Conservation (phyloP, 2,797 vertebrate species). For the Hylomyscus alleni region DNA sequence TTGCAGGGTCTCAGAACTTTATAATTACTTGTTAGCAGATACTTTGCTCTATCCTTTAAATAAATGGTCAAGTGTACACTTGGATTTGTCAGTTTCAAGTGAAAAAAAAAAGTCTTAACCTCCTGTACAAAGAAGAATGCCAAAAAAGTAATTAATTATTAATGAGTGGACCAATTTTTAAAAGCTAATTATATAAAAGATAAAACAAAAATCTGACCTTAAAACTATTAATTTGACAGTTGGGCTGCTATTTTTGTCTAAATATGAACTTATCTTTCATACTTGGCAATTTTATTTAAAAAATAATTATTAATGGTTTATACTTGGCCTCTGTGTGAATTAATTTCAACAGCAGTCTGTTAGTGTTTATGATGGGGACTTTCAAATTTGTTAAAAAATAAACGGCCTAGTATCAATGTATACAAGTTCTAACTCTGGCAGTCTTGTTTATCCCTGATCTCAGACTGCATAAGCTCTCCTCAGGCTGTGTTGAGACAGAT, state of each 20-base stretch:
- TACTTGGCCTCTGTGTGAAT: slow-evolving; percentile 1
- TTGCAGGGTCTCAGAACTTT: slow-evolving; percentile 44
- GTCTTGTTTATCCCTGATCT: not conserved
- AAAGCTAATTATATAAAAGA: not conserved
- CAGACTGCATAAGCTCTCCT: not conserved
- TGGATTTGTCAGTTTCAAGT: slow-evolving; percentile 71
- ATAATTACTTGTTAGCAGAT: slow-evolving; percentile 65
- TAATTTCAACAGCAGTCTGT: slow-evolving; percentile 33
- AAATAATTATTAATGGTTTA: slow-evolving; percentile 45
- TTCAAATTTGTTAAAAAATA: not conserved
- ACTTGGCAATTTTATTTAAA: slow-evolving; percentile 40
- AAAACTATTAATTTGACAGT: not conserved
- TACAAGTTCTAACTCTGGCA: not conserved
- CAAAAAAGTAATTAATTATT: slow-evolving; percentile 35
- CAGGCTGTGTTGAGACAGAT: slow-evolving; percentile 8
- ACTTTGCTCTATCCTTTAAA: slow-evolving; percentile 32
- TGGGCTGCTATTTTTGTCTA: slow-evolving; percentile 45
- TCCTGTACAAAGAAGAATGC: slow-evolving; percentile 54
- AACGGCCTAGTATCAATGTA: not conserved
- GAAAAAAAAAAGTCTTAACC: slow-evolving; percentile 27
- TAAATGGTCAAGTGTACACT: slow-evolving; percentile 45
- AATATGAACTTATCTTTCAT: slow-evolving; percentile 38
- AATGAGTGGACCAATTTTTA: slow-evolving; percentile 31
- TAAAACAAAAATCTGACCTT: slow-evolving; percentile 54
- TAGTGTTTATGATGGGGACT: slow-evolving; percentile 28